These are phyloP conservation scores for Drosophila glabriapex DNA, from an alignment of 2,888 invertebrate genomes.

Conservation along the genomic window DNA sequence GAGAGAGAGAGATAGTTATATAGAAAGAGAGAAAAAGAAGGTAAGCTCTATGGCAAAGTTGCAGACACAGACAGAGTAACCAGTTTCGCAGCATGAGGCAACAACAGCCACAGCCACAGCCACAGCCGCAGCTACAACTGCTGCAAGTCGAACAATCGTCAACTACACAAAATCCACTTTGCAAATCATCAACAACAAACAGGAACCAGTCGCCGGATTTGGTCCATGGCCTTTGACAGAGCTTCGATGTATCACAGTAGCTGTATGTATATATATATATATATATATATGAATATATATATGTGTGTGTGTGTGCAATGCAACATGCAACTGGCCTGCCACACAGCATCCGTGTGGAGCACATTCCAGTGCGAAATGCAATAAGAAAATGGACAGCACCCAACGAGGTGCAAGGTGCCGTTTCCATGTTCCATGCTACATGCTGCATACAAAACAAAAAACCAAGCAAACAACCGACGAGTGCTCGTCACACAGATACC, in stretches of 20 bases:
- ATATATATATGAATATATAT: no score
- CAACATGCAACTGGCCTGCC: constrained; percentile 72
- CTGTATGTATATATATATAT: not conserved
- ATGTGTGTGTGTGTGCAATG: constrained; percentile 31
- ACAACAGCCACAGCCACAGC: constrained; percentile 26
- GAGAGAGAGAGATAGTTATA: constrained; percentile 3
- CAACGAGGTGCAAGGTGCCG: constrained; percentile 49
- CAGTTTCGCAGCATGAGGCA: constrained; percentile 65
- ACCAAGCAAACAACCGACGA: not conserved
- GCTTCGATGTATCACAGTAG: constrained; percentile 18
- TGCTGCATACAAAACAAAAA: constrained; percentile 10
- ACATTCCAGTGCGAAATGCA: constrained; percentile 53
- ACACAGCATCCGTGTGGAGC: constrained; percentile 33
- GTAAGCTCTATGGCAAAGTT: constrained; percentile 23
- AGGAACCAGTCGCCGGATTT: constrained; percentile 54
- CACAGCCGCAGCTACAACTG: constrained; percentile 23
- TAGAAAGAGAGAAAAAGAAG: constrained; percentile 2
- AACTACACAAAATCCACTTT: constrained; percentile 80
- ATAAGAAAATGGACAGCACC: constrained; percentile 41
- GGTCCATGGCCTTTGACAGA: constrained; percentile 53
- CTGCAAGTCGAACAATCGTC: constrained; percentile 75
- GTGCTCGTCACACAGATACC: not conserved
- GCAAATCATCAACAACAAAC: constrained; percentile 73
- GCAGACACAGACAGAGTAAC: constrained; percentile 46
- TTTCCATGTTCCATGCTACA: constrained; percentile 32